These are phyloP conservation scores for Battus philenor DNA, from an alignment of 1,140 invertebrate species.

Conservation along the genomic window DNA sequence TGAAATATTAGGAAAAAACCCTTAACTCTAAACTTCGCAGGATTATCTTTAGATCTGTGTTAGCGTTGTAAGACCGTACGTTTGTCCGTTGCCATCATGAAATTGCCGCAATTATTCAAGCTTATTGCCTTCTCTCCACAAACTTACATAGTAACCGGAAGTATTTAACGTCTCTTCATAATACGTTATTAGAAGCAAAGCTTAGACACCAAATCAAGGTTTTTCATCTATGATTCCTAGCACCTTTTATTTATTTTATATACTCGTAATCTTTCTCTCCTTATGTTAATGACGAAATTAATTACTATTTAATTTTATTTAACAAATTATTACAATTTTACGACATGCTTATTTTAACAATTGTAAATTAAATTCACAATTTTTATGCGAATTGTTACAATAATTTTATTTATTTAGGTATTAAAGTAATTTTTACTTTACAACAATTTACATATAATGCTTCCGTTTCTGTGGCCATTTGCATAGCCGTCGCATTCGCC, in stretches of 20 bases:
- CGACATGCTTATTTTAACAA: too few relatives aligned
- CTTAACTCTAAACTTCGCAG: conserved; percentile 5
- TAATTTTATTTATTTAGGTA: too few relatives aligned
- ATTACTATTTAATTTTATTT: too few relatives aligned
- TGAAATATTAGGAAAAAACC: conserved; percentile 4
- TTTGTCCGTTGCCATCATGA: conserved; percentile 32
- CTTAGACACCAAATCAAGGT: too few relatives aligned
- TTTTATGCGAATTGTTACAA: too few relatives aligned
- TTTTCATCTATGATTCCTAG: too few relatives aligned
- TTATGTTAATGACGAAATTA: too few relatives aligned
- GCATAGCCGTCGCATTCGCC: conserved; percentile 36
- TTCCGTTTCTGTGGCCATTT: conserved; percentile 19
- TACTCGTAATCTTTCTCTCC: too few relatives aligned
- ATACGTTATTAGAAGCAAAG: too few relatives aligned
- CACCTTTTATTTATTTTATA: too few relatives aligned
- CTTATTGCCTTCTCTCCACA: conserved; percentile 25
- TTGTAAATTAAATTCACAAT: too few relatives aligned
- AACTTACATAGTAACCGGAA: conserved; percentile 10
- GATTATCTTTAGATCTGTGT: conserved; percentile 16
- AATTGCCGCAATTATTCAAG: conserved; percentile 31
- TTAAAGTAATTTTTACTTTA: conserved; percentile 8
- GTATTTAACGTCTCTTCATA: conserved; percentile 11
- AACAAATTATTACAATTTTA: too few relatives aligned
- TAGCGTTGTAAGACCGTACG: conserved; percentile 20
- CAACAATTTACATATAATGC: conserved; percentile 21